These are phyloP conservation scores for Conus betulinus DNA, from an alignment of 1,140 invertebrate genomes.

Conservation along the genomic window DNA sequence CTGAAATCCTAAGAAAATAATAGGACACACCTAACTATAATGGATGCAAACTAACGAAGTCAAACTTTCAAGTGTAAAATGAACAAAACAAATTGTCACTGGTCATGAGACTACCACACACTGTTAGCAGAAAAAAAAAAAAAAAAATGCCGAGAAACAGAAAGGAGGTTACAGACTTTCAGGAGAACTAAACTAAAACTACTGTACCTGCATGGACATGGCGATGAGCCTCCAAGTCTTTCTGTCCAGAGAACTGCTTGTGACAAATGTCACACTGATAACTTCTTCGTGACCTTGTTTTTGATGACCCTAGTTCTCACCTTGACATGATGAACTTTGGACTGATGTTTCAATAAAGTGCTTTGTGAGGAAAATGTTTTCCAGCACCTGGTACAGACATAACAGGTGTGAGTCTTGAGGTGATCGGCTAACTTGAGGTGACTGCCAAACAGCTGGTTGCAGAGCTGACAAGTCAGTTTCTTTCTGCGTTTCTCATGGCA, in stretches of 20 bases:
- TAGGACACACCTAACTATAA: no score
- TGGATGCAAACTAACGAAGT: no score
- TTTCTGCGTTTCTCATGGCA: constrained; percentile 54
- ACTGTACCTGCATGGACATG: constrained; percentile 13
- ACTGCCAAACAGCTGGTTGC: constrained; percentile 53
- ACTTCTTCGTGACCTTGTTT: neutral
- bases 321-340: neutral
- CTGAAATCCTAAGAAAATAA: no score
- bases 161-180: no score
- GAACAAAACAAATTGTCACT: no score
- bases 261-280: constrained; percentile 19
- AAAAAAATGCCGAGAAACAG: no score
- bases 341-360: constrained; percentile 5
- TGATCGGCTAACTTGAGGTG: constrained; percentile 59
- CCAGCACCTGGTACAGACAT: neutral
- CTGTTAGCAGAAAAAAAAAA: no score
- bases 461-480: constrained; percentile 57
- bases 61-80: no score
- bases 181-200: neutral
- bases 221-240: constrained; percentile 17
- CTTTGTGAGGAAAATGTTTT: neutral
- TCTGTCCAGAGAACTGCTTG: constrained; percentile 7
- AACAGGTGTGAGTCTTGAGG: neutral
- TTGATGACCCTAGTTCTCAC: neutral
- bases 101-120: no score